These are phyloP conservation scores for Caenorhabditis afra DNA, from an alignment of 2,888 invertebrate genomes.

Conservation along the genomic window DNA sequence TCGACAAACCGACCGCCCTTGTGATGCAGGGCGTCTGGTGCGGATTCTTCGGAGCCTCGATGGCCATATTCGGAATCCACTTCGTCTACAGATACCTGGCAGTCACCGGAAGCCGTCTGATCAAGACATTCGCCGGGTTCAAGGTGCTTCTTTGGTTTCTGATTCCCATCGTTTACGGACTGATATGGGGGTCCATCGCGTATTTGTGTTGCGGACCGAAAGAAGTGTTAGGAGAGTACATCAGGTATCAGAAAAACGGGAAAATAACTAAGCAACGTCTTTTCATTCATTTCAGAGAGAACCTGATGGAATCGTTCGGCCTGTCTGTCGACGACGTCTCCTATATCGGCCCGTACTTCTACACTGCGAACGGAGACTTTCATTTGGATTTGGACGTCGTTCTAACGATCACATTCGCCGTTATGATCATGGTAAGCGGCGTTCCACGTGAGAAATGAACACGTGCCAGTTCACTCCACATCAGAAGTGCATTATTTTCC, in stretches of 20 bases:
- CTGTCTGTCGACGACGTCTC: conserved; percentile 10
- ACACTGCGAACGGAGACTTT: conserved; percentile 23
- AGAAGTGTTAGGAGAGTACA: conserved; percentile 19
- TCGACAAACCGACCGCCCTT: neutral
- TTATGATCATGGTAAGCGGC: conserved; percentile 13
- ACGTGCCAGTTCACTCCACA: neutral
- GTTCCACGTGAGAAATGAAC: neutral
- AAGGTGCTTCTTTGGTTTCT: conserved; percentile 26
- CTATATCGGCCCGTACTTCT: conserved; percentile 40
- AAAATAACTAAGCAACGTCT: neutral
- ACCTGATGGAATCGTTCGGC: conserved; percentile 14
- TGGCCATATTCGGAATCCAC: conserved; percentile 48
- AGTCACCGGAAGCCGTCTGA: conserved; percentile 17
- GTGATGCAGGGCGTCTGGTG: conserved; percentile 31
- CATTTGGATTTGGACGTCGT: conserved; percentile 17
- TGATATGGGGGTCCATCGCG: conserved; percentile 23
- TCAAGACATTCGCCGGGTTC: conserved; percentile 35
- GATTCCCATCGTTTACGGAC: conserved; percentile 22
- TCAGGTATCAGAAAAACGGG: no score
- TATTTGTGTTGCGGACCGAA: conserved; percentile 33
- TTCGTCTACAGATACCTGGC: conserved; percentile 42
- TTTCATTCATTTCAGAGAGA: conserved; percentile 17
- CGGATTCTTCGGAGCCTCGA: conserved; percentile 44
- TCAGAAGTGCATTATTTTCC: neutral
- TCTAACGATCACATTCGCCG: conserved; percentile 1